Conservation (phyloP, 2,113 vertebrate genomes). For the Zosterops borbonicus region DNA sequence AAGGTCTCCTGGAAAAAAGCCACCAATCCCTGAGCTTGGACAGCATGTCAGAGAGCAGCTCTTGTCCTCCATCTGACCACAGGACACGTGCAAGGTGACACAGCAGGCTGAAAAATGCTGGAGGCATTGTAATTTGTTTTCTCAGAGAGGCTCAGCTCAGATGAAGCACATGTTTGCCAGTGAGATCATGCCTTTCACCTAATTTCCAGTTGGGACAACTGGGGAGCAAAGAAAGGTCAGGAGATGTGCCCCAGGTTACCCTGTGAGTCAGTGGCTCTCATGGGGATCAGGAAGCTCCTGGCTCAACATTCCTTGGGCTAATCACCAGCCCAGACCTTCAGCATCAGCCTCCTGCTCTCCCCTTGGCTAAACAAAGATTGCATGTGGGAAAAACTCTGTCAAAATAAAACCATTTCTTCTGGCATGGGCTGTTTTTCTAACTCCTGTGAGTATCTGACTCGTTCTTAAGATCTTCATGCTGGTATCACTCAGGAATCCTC, state of each 20-base stretch:
- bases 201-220: constrained; percentile 58
- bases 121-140: constrained; percentile 61
- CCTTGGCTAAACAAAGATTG: not conserved
- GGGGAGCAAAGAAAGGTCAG: constrained; percentile 52
- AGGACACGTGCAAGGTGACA: constrained; percentile 24
- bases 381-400: not conserved
- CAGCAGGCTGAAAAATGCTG: constrained; percentile 30
- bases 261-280: constrained; percentile 39
- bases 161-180: constrained; percentile 53
- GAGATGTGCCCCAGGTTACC: constrained; percentile 40
- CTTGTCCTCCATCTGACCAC: constrained; percentile 36
- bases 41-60: not conserved
- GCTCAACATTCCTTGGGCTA: not conserved
- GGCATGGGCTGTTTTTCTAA: not conserved
- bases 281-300: not conserved
- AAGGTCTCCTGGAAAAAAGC: not conserved
- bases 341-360: not conserved
- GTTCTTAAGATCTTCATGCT: not conserved
- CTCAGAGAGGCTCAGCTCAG: constrained; percentile 11
- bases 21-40: not conserved
- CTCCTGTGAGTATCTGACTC: not conserved
- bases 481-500: not conserved
- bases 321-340: not conserved
- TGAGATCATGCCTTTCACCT: constrained; percentile 62
- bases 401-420: not conserved